Conservation (phyloP, 2,797 vertebrate genomes). For the Gymnopithys bicolor region DNA sequence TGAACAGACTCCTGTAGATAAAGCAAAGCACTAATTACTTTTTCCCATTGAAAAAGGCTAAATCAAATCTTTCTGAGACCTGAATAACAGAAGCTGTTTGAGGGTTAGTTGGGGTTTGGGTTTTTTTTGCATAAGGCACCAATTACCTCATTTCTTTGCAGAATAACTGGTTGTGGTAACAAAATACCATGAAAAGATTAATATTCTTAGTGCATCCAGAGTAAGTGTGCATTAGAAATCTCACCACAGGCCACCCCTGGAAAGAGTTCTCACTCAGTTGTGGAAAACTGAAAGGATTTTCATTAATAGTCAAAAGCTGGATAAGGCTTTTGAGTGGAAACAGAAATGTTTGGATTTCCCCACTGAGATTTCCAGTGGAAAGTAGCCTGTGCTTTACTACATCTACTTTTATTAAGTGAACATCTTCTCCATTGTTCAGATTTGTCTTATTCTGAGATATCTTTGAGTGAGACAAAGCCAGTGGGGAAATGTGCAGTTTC, state of each 20-base stretch:
- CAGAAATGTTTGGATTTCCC: not conserved
- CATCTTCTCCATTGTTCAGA: not conserved
- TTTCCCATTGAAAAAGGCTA: not conserved
- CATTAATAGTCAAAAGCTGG: conserved; percentile 21
- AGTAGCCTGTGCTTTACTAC: not conserved
- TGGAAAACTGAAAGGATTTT: conserved; percentile 39
- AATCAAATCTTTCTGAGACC: not conserved
- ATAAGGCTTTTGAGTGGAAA: conserved; percentile 12
- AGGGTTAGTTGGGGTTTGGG: not conserved
- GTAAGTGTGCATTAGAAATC: not conserved
- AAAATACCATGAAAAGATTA: conserved; percentile 22
- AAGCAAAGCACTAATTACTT: conserved; percentile 26
- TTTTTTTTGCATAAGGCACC: not conserved
- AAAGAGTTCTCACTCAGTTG: not conserved
- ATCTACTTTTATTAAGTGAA: not conserved
- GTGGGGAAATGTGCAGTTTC: not conserved
- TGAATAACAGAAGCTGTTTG: not conserved
- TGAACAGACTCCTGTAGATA: not conserved
- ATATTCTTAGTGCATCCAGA: not conserved
- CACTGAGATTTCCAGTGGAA: not conserved
- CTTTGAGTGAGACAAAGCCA: not conserved
- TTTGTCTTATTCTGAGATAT: not conserved
- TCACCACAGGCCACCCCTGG: conserved; percentile 22
- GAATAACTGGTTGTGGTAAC: not conserved
- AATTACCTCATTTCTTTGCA: not conserved